phyloP scores from a whole-genome alignment of 2,888 invertebrate genomes.

The Dysmachus trigonus region DNA sequence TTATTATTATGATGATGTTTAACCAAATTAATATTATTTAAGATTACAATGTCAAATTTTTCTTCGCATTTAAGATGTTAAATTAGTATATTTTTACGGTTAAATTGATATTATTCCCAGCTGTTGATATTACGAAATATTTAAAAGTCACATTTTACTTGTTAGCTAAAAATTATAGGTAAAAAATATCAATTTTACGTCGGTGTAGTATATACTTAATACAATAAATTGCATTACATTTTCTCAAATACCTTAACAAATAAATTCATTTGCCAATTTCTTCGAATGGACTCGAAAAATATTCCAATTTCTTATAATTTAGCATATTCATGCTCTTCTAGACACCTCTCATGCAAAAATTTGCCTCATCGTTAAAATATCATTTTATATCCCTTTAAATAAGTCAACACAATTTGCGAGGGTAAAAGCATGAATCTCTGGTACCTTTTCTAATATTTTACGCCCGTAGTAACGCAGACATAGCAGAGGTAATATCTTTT shows the following conservation, averaged over 20 bases:
- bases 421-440: not conserved
- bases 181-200: too few relatives aligned
- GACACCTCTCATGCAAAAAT: not conserved
- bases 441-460: not conserved
- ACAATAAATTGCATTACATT: too few relatives aligned
- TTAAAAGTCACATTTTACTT: too few relatives aligned
- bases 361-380: not conserved
- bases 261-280: not conserved
- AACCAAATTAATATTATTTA: too few relatives aligned
- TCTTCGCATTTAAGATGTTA: too few relatives aligned
- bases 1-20: too few relatives aligned
- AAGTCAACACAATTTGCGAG: not conserved
- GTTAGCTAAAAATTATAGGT: too few relatives aligned
- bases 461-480: not conserved
- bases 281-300: not conserved
- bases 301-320: not conserved
- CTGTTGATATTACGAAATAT: too few relatives aligned
- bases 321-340: not conserved
- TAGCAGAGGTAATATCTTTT: not conserved
- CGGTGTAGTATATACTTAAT: too few relatives aligned
- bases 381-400: not conserved
- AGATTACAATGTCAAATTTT: too few relatives aligned
- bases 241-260: not conserved
- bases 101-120: too few relatives aligned
- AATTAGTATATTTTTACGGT: too few relatives aligned